Conservation (phyloP, 2,113 vertebrate genomes). For the Eurypyga helias region DNA sequence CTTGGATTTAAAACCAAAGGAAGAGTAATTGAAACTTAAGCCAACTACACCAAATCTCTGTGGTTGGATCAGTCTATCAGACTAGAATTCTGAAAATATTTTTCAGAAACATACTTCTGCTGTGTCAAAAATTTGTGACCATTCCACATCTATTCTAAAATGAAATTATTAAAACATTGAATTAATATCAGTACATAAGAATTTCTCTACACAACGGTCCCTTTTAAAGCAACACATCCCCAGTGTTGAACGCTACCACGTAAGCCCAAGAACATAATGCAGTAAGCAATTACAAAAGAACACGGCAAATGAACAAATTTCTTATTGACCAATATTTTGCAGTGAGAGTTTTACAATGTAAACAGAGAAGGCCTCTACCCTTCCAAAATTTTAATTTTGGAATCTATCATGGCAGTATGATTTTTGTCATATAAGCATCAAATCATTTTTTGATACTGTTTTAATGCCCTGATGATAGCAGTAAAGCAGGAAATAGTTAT, state of each 20-base stretch:
- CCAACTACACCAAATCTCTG: neutral
- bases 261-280: neutral
- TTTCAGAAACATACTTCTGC: conserved; percentile 44
- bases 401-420: neutral
- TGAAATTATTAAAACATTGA: neutral
- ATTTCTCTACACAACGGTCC: neutral
- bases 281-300: neutral
- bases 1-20: neutral
- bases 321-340: neutral
- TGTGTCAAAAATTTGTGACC: neutral
- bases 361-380: neutral
- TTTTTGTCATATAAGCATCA: neutral
- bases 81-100: neutral
- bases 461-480: neutral
- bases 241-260: neutral
- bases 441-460: neutral
- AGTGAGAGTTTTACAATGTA: neutral
- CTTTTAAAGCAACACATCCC: neutral
- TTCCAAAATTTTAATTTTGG: neutral
- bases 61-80: neutral
- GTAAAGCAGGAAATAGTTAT: neutral
- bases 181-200: neutral
- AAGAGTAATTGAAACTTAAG: neutral
- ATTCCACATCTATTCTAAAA: conserved; percentile 36
- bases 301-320: neutral